Base-by-base conservation (phyloP, 2,888 invertebrate genomes). In the Oconnorella tubifera region DNA sequence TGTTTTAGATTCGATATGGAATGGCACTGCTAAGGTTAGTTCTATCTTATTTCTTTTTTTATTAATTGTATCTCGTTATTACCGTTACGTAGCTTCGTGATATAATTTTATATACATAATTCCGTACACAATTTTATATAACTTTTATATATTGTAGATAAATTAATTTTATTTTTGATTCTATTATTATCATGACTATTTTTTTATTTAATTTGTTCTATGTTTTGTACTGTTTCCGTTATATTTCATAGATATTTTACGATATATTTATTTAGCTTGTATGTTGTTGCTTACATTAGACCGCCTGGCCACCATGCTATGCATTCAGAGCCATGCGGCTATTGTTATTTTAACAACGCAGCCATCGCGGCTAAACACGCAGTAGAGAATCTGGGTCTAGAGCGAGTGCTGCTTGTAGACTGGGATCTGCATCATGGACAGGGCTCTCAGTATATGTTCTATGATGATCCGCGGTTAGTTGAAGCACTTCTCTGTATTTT, bases 381-480 rank as follows among this genome's bases (percentile, higher is more conserved):
- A 0, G 76, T 88, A 1, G 74, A 78, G 28, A 69, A 70, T 53
- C 67, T 72, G 14, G 74, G 75, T 6, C 58, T 79, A 0, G 70
- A 48, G 70, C 84, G 88, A 76, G 87, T 97, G 74, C 83, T 97
- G 51, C 88, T 97, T 61, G 80, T 97, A 0, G 97, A 97, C 84
- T 97, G 96, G 91, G 97, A 97, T 81, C 89, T 97, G 1, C 96
- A 97, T 77, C 96, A 97, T 79, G 96, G 96, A 0, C 93, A 97
- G 80, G 96, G 94, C 0, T 92, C 91, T 27, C 84, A 84, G 73
- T 70, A 79, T 56, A 76, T 76, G 65, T 84, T 84, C 73, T 84
- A 83, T 74, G 78, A 83, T 33, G 82, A 82, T 67, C 79, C 10
- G 90, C 86, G 89, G 91, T 91, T 83, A 77, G 73, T 31, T 33